Conservation (phyloP, 2,797 vertebrate genomes). For the Onychomys arenicola region DNA sequence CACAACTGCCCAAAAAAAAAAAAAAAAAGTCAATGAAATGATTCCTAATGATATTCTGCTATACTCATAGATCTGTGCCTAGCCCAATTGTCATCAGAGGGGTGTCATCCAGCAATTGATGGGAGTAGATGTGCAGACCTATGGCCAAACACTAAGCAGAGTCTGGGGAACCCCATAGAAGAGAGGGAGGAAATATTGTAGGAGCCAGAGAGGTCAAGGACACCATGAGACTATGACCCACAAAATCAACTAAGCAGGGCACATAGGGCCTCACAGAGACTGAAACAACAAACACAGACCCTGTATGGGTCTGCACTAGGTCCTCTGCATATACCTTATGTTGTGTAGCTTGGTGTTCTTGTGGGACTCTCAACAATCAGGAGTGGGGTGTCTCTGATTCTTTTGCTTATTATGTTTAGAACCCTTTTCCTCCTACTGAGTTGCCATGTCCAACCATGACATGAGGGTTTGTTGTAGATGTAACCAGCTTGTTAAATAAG, state of each 20-base stretch:
- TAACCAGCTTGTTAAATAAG: no score
- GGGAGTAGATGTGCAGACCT: not conserved
- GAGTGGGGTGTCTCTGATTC: not conserved
- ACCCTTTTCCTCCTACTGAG: not conserved
- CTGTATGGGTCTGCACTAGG: not conserved
- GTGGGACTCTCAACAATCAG: not conserved
- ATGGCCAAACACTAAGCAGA: not conserved
- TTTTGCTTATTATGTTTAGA: not conserved
- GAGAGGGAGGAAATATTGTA: not conserved
- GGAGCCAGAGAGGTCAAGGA: not conserved
- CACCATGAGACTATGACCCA: not conserved
- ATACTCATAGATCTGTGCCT: not conserved
- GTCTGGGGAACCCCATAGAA: not conserved
- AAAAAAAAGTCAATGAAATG: not conserved
- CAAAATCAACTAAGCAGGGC: not conserved
- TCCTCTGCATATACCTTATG: not conserved
- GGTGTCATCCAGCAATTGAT: not conserved
- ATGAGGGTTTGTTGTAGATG: not conserved
- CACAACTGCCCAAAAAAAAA: not conserved
- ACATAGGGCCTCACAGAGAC: not conserved
- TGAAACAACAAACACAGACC: not conserved
- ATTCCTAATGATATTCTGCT: not conserved
- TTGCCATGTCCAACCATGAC: not conserved
- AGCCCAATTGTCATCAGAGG: not conserved
- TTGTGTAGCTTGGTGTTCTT: not conserved